phyloP scores from a whole-genome alignment of 2,797 vertebrate genomes.

The Clamator glandarius region DNA sequence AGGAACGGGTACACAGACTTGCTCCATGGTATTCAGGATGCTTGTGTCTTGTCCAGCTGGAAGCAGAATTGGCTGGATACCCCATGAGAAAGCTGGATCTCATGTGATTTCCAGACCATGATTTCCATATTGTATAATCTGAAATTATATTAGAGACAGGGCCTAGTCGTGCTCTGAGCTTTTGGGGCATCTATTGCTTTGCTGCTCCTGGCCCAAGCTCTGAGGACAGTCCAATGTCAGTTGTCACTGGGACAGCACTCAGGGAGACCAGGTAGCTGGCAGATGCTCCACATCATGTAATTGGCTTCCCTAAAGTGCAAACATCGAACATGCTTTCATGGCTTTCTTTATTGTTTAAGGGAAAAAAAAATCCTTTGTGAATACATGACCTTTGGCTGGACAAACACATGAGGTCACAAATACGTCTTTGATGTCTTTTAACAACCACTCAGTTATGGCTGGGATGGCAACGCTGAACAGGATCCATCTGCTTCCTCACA shows the following conservation, averaged over 20 bases:
- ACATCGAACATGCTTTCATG: neutral
- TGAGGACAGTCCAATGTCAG: neutral
- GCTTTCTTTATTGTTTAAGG: neutral
- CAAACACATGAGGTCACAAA: neutral
- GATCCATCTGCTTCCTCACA: neutral
- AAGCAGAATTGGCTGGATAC: neutral
- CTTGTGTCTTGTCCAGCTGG: slow-evolving; percentile 44
- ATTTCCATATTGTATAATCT: neutral
- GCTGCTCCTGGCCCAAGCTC: neutral
- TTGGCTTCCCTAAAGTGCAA: neutral
- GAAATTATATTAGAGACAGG: neutral
- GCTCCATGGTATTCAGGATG: slow-evolving; percentile 12
- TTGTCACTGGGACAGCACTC: neutral
- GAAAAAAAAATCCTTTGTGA: neutral
- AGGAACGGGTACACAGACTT: neutral
- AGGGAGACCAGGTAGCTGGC: neutral
- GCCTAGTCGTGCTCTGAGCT: neutral
- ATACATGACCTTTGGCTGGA: neutral
- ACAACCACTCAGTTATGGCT: neutral
- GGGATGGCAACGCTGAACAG: neutral
- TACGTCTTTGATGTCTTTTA: neutral
- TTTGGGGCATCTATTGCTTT: neutral
- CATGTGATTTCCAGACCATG: slow-evolving; percentile 17
- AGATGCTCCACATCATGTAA: neutral
- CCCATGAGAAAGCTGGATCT: neutral